Evolutionary conservation across 1,140 invertebrate species (phyloP), one percentile per base, ranked within the genome.

Genomic region (Calycopis cecrops): DNA sequence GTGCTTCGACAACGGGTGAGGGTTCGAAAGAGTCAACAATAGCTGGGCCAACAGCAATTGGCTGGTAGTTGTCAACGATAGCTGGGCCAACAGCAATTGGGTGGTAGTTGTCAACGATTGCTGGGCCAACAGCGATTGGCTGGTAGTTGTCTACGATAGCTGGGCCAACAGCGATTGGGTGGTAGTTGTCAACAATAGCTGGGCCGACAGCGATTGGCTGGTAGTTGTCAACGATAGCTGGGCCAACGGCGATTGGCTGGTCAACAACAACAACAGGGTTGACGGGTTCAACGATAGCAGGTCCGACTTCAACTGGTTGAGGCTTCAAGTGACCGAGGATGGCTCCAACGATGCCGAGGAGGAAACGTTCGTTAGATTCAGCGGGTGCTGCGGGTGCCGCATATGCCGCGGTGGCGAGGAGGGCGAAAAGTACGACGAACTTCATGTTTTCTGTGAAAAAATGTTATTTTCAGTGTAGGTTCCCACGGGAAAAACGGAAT

Each of bases 341-440:
- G 38, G 38, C 38, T 40, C 38, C 38, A 11, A 40, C 16, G 38
- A 44, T 14, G 16, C 16, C 16, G 8, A 44, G 40, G 17, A 44
- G 40, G 40, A 17, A 44, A 9, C 40, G 40, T 12, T 44, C 14
- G 38, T 6, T 12, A 17, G 28, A 14, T 10, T 9, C 21, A 21
- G 18, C 48, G 16, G n/a, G 48, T n/a, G n/a, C n/a, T n/a, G n/a
- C n/a, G n/a, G 21, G 2, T 14, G 33, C 28, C 4, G 48, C 28
- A 6, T 12, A 16, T 3, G 40, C 69, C 37, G 67, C 73, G 58
- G 69, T 74, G 48, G 64, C 67, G 21, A 72, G 57, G 17, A 73
- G 34, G 40, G 71, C 62, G 55, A 62, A 35, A 21, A 57, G 37
- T 12, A 67, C 18, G n/a, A 70, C 35, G 60, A 67, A 63, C 62